Evolutionary conservation across 2,113 vertebrate species (phyloP), one percentile per base, ranked within the genome.

Genomic region (Colistium nudipinnis): DNA sequence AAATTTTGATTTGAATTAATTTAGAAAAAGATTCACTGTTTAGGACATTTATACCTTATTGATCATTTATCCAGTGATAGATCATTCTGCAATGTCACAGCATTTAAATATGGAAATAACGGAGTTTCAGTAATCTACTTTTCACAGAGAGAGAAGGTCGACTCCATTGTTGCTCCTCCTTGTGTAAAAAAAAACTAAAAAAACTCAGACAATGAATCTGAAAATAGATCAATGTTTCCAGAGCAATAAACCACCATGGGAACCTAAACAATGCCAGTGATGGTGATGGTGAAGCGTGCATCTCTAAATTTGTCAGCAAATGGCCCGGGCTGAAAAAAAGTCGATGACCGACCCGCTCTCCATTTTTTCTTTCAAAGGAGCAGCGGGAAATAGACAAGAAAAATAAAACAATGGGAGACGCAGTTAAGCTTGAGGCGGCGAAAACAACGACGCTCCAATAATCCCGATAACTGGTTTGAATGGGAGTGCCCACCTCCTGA

Each of bases 401-500:
- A 74, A 77, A 20, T 54, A 33, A 74, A 74, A 77, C 74, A 72
- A 75, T 57, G 11, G 70, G 41, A 74, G 78, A 67, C 22, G 36
- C 70, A 19, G 67, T 53, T 55, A 54, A 81, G 74, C 85, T 78
- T 0, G 20, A 69, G 57, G 73, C 70, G 57, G 73, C 70, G 4
- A 72, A 44, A 45, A 87, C 83, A 87, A 89, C 70, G 68, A 44
- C 6, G 38, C 65, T 54, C 52, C 60, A 79, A 81, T 86, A 78
- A 83, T 70, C 64, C 68, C n/a, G 83, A 57, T 54, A 79, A 65
- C 72, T 67, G 53, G 70, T 60, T 66, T 62, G 49, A n/a, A 27
- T 6, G 57, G 66, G 70, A 77, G 65, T 54, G 66, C 12, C 74
- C 56, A 53, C 54, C 62, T 60, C n/a, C 31, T 44, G 13, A 61